Evolutionary conservation across 2,797 vertebrate species (phyloP).

Genomic region (Peromyscus melanophrys): DNA sequence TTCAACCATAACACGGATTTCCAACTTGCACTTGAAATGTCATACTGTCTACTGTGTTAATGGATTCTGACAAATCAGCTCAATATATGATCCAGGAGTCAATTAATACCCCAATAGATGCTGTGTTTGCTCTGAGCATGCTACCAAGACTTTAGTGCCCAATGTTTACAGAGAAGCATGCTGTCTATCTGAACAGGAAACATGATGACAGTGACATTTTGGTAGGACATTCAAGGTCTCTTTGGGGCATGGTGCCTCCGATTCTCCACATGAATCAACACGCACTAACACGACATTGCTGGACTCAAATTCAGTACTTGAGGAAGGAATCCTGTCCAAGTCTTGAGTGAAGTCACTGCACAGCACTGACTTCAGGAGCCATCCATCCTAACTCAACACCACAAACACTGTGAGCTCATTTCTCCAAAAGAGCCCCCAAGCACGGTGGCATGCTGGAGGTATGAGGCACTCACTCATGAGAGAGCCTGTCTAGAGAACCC

Average conservation of each 20-base stretch:
- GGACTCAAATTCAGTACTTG: not conserved
- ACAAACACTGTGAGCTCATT: accelerated
- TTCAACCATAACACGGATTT: slow-evolving; percentile 19
- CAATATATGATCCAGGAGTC: slow-evolving; percentile 63
- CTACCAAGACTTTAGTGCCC: slow-evolving; percentile 21
- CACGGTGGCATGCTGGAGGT: not conserved
- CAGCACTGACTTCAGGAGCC: not conserved
- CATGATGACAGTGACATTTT: slow-evolving; percentile 24
- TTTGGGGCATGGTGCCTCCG: not conserved
- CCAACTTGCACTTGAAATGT: slow-evolving; percentile 62
- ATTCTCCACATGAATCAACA: slow-evolving; percentile 28
- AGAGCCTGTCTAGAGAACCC: not conserved
- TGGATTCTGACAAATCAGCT: slow-evolving; percentile 73
- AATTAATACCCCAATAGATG: slow-evolving; percentile 37
- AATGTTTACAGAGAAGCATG: not conserved
- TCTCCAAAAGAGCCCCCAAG: not conserved
- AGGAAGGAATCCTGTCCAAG: not conserved
- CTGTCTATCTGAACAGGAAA: slow-evolving; percentile 52
- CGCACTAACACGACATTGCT: not conserved
- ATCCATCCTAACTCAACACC: too few species aligned
- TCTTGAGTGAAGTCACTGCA: not conserved
- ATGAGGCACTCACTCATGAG: not conserved
- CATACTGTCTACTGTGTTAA: slow-evolving; percentile 72
- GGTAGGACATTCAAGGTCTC: slow-evolving; percentile 2
- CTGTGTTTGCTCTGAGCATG: not conserved